phyloP scores from a whole-genome alignment of 1,140 invertebrate genomes.

The Zaprionus taronus region DNA sequence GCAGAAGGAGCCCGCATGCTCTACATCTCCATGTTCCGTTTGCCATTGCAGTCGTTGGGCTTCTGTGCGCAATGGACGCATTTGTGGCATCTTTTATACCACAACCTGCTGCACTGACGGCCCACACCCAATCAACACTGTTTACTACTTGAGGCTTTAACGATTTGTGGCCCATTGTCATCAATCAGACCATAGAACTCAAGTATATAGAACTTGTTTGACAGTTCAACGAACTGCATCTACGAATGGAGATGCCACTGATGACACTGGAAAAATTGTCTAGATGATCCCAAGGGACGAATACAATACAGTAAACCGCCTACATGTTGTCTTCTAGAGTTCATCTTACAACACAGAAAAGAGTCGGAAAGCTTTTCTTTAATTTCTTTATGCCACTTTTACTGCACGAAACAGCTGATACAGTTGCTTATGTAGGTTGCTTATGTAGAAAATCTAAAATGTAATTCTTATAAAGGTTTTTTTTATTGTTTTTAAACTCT shows the following conservation, averaged over 20 bases:
- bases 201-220: constrained; percentile 64
- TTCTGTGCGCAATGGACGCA: constrained; percentile 51
- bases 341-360: background rate
- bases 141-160: constrained; percentile 47
- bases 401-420: background rate
- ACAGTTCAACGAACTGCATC: constrained; percentile 62
- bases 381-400: background rate
- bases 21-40: constrained; percentile 30
- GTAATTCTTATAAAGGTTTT: too few relatives aligned
- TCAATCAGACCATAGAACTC: constrained; percentile 55
- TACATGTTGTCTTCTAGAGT: background rate
- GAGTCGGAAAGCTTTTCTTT: background rate
- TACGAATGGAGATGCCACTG: constrained; percentile 10
- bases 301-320: background rate
- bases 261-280: background rate
- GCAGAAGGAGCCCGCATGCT: constrained; percentile 34
- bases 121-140: constrained; percentile 60
- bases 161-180: constrained; percentile 45
- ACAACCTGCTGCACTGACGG: constrained; percentile 42
- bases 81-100: constrained; percentile 63
- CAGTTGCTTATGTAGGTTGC: background rate
- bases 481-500: too few relatives aligned
- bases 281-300: constrained; percentile 9
- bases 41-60: constrained; percentile 59
- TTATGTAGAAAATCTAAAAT: background rate